Conservation (phyloP, 2,888 invertebrate species). For the Hylaea fasciaria region DNA sequence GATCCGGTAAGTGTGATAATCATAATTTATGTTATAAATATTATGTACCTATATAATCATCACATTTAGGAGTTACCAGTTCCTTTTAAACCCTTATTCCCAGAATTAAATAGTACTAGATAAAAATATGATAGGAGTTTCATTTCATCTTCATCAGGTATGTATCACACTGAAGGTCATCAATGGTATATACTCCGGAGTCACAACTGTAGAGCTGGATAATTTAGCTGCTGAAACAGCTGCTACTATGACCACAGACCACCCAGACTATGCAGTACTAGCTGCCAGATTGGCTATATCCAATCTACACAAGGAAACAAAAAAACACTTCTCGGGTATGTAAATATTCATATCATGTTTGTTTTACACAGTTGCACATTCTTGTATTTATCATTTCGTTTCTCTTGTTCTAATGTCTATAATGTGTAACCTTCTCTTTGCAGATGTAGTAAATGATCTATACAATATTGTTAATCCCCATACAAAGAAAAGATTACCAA, state of each 20-base stretch:
- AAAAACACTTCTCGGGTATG: constrained; percentile 94
- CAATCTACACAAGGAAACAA: constrained; percentile 99
- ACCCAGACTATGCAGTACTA: constrained; percentile 97
- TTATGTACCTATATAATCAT: no score
- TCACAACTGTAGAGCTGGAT: constrained; percentile 98
- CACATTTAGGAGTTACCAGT: no score
- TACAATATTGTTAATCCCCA: constrained; percentile 90
- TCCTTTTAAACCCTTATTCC: no score
- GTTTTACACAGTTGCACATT: no score
- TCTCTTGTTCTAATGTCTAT: no score
- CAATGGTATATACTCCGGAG: constrained; percentile 97
- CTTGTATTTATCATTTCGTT: not conserved
- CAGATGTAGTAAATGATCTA: constrained; percentile 96
- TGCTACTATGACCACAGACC: constrained; percentile 98
- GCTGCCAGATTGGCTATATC: constrained; percentile 97
- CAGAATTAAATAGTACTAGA: not conserved
- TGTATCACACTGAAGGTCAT: constrained; percentile 96
- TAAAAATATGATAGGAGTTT: no score
- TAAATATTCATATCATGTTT: no score
- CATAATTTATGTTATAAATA: no score
- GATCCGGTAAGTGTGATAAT: constrained; percentile 91
- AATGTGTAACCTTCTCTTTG: constrained; percentile 63
- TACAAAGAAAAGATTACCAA: constrained; percentile 89
- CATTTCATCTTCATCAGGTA: constrained; percentile 79
- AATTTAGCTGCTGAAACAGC: constrained; percentile 99